A percentile compares a stretch with the other conserved stretches of the same genome.
Evolutionary conservation across 2,113 vertebrate genomes (phyloP).

Genomic region (Pedetes capensis): DNA sequence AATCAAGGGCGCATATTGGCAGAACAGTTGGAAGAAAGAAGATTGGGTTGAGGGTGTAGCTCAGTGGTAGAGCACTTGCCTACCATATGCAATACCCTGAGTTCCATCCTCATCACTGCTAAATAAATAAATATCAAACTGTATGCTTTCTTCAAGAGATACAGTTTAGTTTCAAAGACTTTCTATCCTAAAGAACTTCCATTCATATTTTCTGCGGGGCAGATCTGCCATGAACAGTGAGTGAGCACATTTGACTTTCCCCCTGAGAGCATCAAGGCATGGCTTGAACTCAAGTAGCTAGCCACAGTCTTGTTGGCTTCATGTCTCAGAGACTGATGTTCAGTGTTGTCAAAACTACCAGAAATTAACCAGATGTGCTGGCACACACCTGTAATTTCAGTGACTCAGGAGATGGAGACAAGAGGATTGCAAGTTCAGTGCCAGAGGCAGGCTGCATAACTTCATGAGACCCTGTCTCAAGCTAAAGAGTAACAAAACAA

Average conservation of each 20-base stretch:
- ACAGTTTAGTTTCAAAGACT: not conserved
- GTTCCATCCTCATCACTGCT: not conserved
- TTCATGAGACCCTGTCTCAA: too few species aligned
- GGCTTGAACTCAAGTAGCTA: not conserved
- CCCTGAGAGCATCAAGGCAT: not conserved
- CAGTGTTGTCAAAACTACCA: not conserved
- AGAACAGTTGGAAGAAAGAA: not conserved
- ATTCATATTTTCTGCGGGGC: too few species aligned
- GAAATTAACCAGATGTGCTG: not conserved
- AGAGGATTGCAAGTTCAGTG: too few species aligned
- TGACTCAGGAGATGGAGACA: too few species aligned
- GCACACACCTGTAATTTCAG: too few species aligned
- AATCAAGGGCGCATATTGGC: not conserved
- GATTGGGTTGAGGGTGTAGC: not conserved
- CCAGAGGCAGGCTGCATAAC: too few species aligned
- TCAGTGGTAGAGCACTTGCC: not conserved
- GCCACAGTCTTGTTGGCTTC: not conserved
- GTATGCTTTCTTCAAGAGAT: not conserved
- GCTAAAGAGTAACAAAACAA: too few species aligned
- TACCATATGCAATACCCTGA: not conserved
- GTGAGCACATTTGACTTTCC: not conserved
- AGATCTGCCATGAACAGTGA: not conserved
- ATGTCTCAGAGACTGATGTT: not conserved
- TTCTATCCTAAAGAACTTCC: not conserved
- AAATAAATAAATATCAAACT: not conserved